Conservation (phyloP, 2,113 vertebrate genomes). For the Onychostoma macrolepis region DNA sequence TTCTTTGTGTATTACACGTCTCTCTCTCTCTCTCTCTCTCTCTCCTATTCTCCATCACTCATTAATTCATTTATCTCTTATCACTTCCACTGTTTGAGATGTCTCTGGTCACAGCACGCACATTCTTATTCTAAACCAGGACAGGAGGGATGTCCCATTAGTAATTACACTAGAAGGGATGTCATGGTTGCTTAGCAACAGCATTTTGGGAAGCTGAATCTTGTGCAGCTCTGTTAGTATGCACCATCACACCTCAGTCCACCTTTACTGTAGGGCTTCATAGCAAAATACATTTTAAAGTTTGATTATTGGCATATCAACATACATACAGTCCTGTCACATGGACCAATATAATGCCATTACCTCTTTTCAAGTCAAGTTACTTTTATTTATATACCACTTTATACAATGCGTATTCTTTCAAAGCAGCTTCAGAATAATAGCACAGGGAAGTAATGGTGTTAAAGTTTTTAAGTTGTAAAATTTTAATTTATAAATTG, state of each 20-base stretch:
- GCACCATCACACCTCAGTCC: conserved; percentile 2
- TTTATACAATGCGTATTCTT: background rate
- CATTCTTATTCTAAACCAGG: background rate
- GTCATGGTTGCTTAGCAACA: conserved; percentile 38
- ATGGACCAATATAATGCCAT: background rate
- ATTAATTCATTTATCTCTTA: background rate
- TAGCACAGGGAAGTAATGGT: background rate
- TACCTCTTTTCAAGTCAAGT: background rate
- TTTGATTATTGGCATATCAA: background rate
- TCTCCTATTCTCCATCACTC: background rate
- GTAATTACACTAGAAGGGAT: conserved; percentile 19
- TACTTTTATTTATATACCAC: background rate
- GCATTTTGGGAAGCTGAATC: background rate
- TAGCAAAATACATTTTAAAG: background rate
- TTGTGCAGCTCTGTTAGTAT: background rate
- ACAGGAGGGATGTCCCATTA: conserved; percentile 28
- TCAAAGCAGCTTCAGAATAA: background rate
- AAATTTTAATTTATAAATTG: background rate
- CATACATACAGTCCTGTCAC: background rate
- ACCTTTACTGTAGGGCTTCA: background rate
- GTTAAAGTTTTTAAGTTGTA: background rate
- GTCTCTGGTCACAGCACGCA: background rate
- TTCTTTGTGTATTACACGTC: background rate
- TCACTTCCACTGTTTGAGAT: background rate
- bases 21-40: background rate